A percentile compares a stretch with the other conserved stretches of the same genome.
Conservation (phyloP, 2,113 vertebrate species). For the Cochlearius cochlearius region DNA sequence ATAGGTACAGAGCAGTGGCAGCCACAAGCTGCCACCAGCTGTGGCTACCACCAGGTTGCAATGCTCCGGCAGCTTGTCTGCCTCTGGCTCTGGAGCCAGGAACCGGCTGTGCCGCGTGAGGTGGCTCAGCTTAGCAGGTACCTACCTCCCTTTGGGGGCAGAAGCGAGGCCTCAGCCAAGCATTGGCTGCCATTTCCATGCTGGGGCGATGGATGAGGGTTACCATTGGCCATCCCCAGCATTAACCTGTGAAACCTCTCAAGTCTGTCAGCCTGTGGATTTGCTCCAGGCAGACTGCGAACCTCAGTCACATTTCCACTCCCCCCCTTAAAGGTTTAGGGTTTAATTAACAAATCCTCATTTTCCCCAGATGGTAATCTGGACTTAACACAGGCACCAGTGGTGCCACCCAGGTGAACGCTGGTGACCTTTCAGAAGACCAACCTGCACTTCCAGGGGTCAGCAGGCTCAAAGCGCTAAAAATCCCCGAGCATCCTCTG, state of each 20-base stretch:
- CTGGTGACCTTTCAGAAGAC: not conserved
- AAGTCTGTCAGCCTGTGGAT: not conserved
- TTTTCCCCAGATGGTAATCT: not conserved
- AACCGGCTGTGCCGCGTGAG: not conserved
- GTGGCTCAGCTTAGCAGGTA: not conserved
- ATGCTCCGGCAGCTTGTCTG: not conserved
- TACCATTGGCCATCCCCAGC: not conserved
- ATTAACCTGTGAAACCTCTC: not conserved
- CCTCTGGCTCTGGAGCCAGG: not conserved
- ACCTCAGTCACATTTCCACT: not conserved
- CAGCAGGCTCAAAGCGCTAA: not conserved
- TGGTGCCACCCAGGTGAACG: not conserved
- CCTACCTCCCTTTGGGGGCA: not conserved
- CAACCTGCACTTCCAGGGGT: not conserved
- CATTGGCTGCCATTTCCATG: rapidly evolving
- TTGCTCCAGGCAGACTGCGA: not conserved
- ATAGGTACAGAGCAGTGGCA: not conserved
- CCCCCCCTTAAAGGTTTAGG: not conserved
- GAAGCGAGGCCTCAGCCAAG: not conserved
- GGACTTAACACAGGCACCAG: not conserved
- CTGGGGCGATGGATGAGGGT: not conserved
- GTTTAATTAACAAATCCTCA: not conserved
- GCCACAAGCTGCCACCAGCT: not conserved
- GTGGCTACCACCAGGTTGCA: not conserved
- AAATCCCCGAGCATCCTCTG: not conserved